Evolutionary conservation across 2,888 invertebrate species (phyloP), one percentile per base, ranked within the genome.

Genomic region (Tinea semifulvella): DNA sequence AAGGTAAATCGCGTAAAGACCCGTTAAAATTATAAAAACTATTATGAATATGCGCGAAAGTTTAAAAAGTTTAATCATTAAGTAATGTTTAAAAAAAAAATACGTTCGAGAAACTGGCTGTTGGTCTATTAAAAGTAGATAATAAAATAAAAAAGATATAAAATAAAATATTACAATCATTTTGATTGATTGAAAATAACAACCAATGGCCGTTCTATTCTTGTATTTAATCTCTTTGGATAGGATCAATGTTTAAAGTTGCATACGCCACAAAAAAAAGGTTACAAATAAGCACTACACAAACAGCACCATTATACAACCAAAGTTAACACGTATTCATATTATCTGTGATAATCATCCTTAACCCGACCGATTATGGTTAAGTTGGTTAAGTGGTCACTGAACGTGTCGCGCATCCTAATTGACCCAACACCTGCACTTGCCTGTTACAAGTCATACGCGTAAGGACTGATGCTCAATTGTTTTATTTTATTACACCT

Each of bases 401-500:
- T 14, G 2, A 14, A 31, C 31, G n/a, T 6, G 2, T 7, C 13
- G 11, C 3, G 31, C 11, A 31, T 31, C 13, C 14, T 31, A 31
- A 31, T 27, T 31, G 13, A 3, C 7, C 14, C n/a, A 13, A 31
- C 31, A 31, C 31, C 31, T 31, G 31, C 13, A 22, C 8, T 22
- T 8, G 14, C 31, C 14, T 31, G 10, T 31, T 26, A 14, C 14
- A 31, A 31, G 31, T 2, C 5, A n/a, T 31, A 14, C 13, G 8
- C 5, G 8, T 22, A 22, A n/a, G n/a, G n/a, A n/a, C n/a, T 22
- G 31, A 31, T 14, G 14, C 13, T 31, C 13, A 4, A 31, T 31
- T 31, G 31, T 31, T 31, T 31, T n/a, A 13, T 11, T 31, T 31
- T 31, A 3, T 31, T n/a, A n/a, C n/a, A n/a, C n/a, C n/a, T n/a